phyloP scores from a whole-genome alignment of 2,888 invertebrate species.

The Sphinx pinastri region DNA sequence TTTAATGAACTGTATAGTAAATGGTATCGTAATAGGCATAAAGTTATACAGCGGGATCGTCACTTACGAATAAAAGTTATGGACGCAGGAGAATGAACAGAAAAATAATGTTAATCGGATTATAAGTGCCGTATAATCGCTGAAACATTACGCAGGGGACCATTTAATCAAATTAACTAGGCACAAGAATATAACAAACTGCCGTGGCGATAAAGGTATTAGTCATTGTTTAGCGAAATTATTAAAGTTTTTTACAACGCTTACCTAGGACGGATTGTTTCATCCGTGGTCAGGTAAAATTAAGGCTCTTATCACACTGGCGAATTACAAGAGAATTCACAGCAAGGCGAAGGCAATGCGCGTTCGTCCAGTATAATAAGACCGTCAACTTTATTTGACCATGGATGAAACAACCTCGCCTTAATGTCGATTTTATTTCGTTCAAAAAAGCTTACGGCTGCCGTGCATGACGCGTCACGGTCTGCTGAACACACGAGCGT shows the following conservation, averaged over 20 bases:
- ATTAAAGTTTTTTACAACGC: background rate
- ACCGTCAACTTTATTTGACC: no score
- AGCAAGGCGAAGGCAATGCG: no score
- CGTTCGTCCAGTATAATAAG: no score
- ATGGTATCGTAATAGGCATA: no score
- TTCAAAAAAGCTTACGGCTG: conserved; percentile 33
- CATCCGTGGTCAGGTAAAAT: no score
- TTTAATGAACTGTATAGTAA: no score
- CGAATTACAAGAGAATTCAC: no score
- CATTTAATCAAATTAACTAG: conserved; percentile 13
- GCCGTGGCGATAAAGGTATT: background rate
- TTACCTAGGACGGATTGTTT: background rate
- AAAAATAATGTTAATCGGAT: background rate
- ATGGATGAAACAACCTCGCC: no score
- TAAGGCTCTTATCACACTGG: no score
- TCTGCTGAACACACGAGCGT: conserved; percentile 42
- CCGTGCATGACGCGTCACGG: conserved; percentile 53
- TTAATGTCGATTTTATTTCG: conserved; percentile 2
- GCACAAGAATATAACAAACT: background rate
- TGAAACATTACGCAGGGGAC: background rate
- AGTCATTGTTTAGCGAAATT: background rate
- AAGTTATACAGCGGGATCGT: no score
- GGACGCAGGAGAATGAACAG: no score
- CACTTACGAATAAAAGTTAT: no score
- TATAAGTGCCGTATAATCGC: background rate